These are phyloP conservation scores for Gorsachius goisagi DNA, from an alignment of 2,113 vertebrate genomes.

Conservation along the genomic window DNA sequence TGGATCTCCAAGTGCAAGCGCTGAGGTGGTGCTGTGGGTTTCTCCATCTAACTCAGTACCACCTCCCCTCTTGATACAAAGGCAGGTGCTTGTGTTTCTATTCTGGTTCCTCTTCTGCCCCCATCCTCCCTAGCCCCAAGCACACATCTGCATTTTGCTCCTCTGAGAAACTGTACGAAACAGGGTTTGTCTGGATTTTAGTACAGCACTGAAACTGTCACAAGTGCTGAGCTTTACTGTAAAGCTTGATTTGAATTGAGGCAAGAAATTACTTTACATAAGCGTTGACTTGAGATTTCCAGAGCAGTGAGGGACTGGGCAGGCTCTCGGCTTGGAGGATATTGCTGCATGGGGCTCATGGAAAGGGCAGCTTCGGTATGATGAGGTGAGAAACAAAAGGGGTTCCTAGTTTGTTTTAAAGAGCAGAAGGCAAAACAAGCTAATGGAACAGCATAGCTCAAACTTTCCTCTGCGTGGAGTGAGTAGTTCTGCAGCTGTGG, in stretches of 20 bases:
- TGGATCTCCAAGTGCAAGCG: not conserved
- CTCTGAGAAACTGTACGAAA: not conserved
- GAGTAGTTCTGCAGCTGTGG: not conserved
- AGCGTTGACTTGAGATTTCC: not conserved
- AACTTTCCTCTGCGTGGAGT: not conserved
- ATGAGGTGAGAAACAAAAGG: not conserved
- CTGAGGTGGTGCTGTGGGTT: not conserved
- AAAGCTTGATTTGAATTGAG: not conserved
- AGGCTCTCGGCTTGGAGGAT: not conserved
- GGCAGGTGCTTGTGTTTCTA: not conserved
- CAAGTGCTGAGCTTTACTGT: not conserved
- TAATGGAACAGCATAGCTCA: not conserved
- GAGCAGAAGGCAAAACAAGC: not conserved
- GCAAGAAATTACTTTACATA: not conserved
- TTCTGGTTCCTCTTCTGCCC: not conserved
- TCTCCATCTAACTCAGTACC: not conserved
- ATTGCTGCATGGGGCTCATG: not conserved
- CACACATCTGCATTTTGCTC: not conserved
- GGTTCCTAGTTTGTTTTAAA: not conserved
- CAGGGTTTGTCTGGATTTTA: not conserved
- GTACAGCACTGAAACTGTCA: not conserved
- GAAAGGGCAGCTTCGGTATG: not conserved
- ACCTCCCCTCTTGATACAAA: not conserved
- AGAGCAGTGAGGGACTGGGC: not conserved
- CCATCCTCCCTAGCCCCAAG: not conserved